phyloP scores from a whole-genome alignment of 2,113 vertebrate species.

The Copsychus sechellarum region DNA sequence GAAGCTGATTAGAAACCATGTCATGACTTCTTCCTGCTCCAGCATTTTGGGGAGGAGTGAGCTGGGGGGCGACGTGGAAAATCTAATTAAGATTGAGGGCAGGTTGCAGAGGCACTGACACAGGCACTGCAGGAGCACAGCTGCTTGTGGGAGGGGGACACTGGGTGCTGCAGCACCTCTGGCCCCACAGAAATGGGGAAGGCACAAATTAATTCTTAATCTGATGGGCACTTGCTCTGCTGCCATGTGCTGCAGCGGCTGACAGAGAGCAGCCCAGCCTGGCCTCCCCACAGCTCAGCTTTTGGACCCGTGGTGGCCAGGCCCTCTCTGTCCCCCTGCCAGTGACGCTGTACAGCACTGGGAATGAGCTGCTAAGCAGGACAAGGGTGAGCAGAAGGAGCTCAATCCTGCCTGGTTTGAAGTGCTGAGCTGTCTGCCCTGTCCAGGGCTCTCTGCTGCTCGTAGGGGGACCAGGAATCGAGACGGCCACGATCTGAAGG shows the following conservation, averaged over 20 bases:
- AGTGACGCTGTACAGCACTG: rapidly evolving
- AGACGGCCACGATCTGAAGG: not conserved
- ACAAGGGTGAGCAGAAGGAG: not conserved
- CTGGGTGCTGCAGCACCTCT: rapidly evolving
- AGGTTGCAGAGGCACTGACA: not conserved
- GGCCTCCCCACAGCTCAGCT: rapidly evolving
- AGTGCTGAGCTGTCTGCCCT: not conserved
- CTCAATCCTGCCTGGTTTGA: not conserved
- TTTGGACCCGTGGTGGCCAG: rapidly evolving
- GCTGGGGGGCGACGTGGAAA: not conserved
- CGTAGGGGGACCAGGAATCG: rapidly evolving
- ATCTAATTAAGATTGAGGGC: slow-evolving; percentile 20
- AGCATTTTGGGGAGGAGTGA: slow-evolving; percentile 37
- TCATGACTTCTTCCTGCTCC: slow-evolving; percentile 49
- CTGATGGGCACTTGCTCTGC: not conserved
- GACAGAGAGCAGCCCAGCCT: not conserved
- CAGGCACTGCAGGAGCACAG: not conserved
- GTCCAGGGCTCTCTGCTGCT: not conserved
- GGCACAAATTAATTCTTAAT: slow-evolving; percentile 17
- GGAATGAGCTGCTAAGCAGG: not conserved
- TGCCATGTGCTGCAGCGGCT: not conserved
- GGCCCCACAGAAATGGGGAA: rapidly evolving
- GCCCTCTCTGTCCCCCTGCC: not conserved
- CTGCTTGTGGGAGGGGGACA: not conserved
- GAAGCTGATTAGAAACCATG: slow-evolving; percentile 52